Evolutionary conservation across 2,888 invertebrate species (phyloP).

Genomic region (Lamellibrachia satsuma): DNA sequence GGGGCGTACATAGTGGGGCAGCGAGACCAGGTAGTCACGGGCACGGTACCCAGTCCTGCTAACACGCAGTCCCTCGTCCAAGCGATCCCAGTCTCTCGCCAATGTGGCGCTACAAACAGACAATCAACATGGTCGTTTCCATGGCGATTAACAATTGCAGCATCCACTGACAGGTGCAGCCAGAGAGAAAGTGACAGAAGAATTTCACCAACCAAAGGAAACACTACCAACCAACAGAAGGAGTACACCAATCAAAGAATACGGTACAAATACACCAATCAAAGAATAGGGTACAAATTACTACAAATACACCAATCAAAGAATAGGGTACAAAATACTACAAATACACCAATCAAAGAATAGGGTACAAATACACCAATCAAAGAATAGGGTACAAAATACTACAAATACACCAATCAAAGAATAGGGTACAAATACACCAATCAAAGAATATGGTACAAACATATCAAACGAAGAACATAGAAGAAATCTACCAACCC

Average conservation of each 20-base stretch:
- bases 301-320: no score
- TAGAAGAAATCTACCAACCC: neutral
- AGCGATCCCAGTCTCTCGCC: neutral
- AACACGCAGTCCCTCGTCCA: neutral
- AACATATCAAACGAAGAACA: neutral
- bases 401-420: neutral
- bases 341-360: neutral
- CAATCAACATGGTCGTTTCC: slow-evolving; percentile 5
- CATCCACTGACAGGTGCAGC: neutral
- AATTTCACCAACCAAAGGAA: neutral
- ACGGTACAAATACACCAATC: neutral
- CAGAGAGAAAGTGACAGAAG: neutral
- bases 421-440: neutral
- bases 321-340: neutral
- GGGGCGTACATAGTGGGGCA: neutral
- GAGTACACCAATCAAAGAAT: neutral
- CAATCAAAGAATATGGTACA: neutral
- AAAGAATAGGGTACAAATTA: neutral
- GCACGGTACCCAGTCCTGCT: neutral
- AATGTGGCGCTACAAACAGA: neutral
- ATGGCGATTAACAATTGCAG: neutral
- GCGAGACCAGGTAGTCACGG: neutral
- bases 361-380: neutral
- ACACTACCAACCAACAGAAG: neutral
- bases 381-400: neutral